Percentiles rank a stretch among this genome's conserved stretches.
Conservation (phyloP, 2,113 vertebrate genomes). For the Stigmatopora nigra region DNA sequence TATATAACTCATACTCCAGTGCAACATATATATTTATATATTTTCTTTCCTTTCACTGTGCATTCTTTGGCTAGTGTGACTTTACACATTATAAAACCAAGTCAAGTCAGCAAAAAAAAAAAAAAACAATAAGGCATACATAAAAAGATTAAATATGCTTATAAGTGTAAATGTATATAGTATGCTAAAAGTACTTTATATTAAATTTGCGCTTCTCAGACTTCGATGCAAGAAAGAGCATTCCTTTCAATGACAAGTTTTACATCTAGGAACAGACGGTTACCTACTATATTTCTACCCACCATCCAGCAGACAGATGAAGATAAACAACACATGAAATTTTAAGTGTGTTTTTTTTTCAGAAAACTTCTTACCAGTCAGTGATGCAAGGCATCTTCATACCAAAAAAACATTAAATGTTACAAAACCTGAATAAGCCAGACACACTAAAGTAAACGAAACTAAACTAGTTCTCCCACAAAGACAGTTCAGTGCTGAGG, state of each 20-base stretch:
- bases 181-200: constrained; percentile 21
- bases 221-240: constrained; percentile 11
- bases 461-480: neutral
- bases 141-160: neutral
- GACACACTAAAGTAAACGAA: no score
- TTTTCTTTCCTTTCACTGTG: no score
- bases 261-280: constrained; percentile 22
- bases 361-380: neutral
- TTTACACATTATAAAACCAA: constrained; percentile 2
- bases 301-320: constrained; percentile 22
- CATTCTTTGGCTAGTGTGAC: no score
- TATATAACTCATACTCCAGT: no score
- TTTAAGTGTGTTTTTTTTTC: neutral
- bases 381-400: neutral
- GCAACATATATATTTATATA: no score
- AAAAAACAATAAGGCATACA: no score
- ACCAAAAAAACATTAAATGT: neutral
- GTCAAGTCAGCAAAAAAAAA: no score
- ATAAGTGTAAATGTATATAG: neutral
- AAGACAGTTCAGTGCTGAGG: neutral
- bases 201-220: constrained; percentile 1
- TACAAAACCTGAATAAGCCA: neutral
- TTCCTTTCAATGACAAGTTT: constrained; percentile 22
- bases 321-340: constrained; percentile 5
- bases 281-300: constrained; percentile 33